phyloP scores from a whole-genome alignment of 2,113 vertebrate genomes.

The Coracopsis vasa region DNA sequence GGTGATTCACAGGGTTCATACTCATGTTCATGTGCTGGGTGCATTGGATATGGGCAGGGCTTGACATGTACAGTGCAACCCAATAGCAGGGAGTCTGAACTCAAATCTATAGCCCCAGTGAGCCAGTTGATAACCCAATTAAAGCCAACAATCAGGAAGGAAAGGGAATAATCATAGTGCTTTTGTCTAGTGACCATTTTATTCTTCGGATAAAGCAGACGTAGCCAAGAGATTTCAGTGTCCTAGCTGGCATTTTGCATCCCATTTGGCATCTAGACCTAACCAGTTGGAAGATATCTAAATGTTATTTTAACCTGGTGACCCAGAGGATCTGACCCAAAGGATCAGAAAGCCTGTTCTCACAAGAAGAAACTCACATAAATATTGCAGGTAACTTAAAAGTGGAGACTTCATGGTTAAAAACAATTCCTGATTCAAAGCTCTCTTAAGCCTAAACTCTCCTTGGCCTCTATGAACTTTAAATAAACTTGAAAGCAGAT shows the following conservation, averaged over 20 bases:
- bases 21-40: neutral
- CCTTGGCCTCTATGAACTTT: neutral
- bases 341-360: neutral
- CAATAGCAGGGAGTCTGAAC: neutral
- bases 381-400: neutral
- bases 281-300: neutral
- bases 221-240: fast-evolving
- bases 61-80: neutral
- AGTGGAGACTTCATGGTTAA: neutral
- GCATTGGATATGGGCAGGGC: neutral
- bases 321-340: neutral
- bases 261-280: neutral
- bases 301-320: neutral
- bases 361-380: neutral
- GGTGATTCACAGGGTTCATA: neutral
- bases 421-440: neutral
- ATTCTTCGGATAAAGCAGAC: neutral
- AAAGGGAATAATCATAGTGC: neutral
- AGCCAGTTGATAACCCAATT: neutral
- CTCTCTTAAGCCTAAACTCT: neutral
- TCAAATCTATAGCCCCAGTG: neutral
- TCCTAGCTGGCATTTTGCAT: neutral
- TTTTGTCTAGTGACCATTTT: neutral
- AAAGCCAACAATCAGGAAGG: neutral
- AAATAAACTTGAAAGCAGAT: conserved; percentile 7